Percentiles rank a stretch among this genome's conserved stretches.
Evolutionary conservation across 2,113 vertebrate genomes (phyloP).

Genomic region (Lepidothrix coronata): DNA sequence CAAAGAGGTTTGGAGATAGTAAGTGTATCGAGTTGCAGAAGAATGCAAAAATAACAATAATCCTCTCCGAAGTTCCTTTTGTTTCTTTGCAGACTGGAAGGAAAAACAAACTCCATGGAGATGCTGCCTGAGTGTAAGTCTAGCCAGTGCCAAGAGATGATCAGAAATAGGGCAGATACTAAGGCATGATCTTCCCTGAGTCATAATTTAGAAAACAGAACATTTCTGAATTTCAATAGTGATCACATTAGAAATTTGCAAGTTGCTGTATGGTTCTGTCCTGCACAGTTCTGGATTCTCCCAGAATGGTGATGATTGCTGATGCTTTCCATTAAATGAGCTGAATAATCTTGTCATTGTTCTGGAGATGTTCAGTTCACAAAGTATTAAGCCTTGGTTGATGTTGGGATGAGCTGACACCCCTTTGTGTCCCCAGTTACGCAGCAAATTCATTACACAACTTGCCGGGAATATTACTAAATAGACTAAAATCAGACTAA

Average conservation of each 20-base stretch:
- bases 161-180: not conserved
- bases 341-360: not conserved
- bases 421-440: not conserved
- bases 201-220: constrained; percentile 12
- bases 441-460: not conserved
- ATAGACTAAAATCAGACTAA: not conserved
- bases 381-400: not conserved
- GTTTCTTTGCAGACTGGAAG: not conserved
- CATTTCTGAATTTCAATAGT: constrained; percentile 20
- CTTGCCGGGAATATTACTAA: not conserved
- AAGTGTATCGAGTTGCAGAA: constrained; percentile 23
- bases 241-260: not conserved
- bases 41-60: constrained; percentile 35
- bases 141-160: not conserved
- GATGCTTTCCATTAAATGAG: not conserved
- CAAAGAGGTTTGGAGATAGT: constrained; percentile 53
- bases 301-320: not conserved
- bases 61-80: constrained; percentile 1
- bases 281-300: not conserved
- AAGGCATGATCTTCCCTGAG: not conserved
- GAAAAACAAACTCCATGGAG: constrained; percentile 7
- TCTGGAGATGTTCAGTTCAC: not conserved
- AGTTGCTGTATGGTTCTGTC: not conserved
- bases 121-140: not conserved
- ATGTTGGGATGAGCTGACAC: not conserved